Conservation (phyloP, 2,888 invertebrate species). For the Tipula vernalis region DNA sequence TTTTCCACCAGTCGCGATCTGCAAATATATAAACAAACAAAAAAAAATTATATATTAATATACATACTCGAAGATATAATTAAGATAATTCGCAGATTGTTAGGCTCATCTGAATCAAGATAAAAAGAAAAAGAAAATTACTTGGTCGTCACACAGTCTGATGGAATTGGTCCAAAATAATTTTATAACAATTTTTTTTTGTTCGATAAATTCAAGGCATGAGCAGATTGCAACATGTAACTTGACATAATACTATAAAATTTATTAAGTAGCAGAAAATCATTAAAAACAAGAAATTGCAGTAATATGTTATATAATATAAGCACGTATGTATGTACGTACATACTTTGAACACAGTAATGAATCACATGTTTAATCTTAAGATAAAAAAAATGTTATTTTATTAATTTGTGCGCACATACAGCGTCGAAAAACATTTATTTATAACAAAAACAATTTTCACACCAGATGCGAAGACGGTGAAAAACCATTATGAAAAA, state of each 20-base stretch:
- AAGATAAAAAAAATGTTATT: not conserved
- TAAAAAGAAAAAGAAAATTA: not conserved
- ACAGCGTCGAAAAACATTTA: not conserved
- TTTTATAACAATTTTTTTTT: not conserved
- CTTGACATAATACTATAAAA: not conserved
- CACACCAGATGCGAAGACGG: not conserved
- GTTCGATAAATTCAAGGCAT: not conserved
- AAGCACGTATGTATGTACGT: not conserved
- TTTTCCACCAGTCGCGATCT: not conserved
- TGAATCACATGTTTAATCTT: not conserved
- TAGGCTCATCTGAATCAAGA: not conserved
- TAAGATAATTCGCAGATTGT: not conserved
- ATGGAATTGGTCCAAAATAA: not conserved
- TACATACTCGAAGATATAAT: not conserved
- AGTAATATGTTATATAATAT: not conserved
- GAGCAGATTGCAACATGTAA: not conserved
- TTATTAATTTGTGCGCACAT: not conserved
- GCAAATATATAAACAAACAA: not conserved
- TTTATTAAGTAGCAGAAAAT: not conserved
- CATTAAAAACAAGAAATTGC: not conserved
- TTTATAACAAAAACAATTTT: not conserved
- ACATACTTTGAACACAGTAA: not conserved
- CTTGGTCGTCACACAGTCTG: not conserved
- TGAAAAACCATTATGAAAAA: not conserved
- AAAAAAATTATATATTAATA: not conserved